Percentiles rank a stretch among this genome's conserved stretches.
phyloP scores from a whole-genome alignment of 2,113 vertebrate species.

The Canis aureus region DNA sequence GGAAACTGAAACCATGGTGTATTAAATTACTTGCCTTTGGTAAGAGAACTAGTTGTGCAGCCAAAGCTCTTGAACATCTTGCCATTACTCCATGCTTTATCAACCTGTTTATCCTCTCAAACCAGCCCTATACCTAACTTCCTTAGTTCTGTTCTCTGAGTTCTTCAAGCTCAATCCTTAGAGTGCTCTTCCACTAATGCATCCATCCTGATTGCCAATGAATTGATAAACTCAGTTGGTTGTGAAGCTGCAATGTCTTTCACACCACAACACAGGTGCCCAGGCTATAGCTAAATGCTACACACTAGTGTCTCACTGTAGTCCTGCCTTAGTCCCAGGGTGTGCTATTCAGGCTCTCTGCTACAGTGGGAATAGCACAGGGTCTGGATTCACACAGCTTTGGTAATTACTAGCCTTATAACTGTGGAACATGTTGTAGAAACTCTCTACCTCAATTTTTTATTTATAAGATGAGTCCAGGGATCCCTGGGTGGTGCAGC shows the following conservation, averaged over 20 bases:
- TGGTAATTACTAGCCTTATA: background rate
- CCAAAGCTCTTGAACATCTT: background rate
- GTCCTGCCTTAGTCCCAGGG: background rate
- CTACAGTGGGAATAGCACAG: background rate
- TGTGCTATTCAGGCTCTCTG: background rate
- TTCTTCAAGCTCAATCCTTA: background rate
- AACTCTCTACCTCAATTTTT: background rate
- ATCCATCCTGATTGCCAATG: background rate
- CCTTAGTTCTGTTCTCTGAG: slow-evolving; percentile 17
- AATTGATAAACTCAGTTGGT: background rate
- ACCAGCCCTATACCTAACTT: background rate
- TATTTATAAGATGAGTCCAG: background rate
- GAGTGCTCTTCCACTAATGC: background rate
- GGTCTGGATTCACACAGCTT: background rate
- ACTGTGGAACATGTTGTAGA: background rate
- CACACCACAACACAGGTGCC: background rate
- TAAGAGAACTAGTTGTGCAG: background rate
- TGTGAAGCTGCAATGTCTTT: background rate
- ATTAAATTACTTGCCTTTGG: background rate
- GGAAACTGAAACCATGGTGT: slow-evolving; percentile 21
- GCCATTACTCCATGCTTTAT: background rate
- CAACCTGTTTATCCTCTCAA: background rate
- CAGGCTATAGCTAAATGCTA: background rate
- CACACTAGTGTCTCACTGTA: background rate
- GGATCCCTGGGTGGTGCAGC: too few species aligned